These are phyloP conservation scores for Sardina pilchardus DNA, from an alignment of 2,113 vertebrate species.

Conservation along the genomic window DNA sequence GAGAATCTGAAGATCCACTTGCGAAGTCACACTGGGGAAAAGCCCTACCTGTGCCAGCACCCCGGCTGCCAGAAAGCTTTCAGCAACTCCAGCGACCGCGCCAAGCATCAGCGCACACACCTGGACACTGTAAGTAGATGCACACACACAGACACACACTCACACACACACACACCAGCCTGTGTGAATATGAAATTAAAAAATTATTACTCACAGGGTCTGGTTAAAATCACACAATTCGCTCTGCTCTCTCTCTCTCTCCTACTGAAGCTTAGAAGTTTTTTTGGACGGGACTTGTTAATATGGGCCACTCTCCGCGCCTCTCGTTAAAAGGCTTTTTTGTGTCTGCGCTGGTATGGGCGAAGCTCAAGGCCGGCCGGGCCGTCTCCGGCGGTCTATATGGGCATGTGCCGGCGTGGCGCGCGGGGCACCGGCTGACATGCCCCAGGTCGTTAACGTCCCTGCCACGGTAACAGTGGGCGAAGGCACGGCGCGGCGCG, in stretches of 20 bases:
- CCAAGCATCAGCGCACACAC: conserved; percentile 98
- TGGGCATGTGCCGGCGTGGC: not conserved
- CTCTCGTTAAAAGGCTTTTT: conserved; percentile 10
- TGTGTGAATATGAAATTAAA: conserved; percentile 9
- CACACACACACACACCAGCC: conserved; percentile 20
- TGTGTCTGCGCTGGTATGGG: not conserved
- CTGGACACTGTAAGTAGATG: conserved; percentile 88
- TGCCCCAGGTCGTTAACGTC: conserved; percentile 58
- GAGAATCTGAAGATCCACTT: conserved; percentile 99
- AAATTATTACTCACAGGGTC: conserved; percentile 1
- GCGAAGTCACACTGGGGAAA: conserved; percentile 96
- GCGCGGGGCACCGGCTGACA: conserved; percentile 9
- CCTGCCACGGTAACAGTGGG: conserved; percentile 48
- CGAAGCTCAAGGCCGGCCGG: not conserved
- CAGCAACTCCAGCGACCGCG: conserved; percentile 98
- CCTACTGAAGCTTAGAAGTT: not conserved
- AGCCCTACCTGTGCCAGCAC: conserved; percentile 98
- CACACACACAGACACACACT: not conserved
- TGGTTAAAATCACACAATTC: conserved; percentile 23
- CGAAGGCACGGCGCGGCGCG: conserved; percentile 21
- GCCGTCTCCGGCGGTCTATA: not conserved
- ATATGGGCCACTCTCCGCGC: not conserved
- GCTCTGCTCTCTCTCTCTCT: conserved; percentile 19
- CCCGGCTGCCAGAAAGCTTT: conserved; percentile 98
- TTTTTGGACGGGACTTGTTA: conserved; percentile 9